Base-by-base conservation (phyloP, 2,113 vertebrate species). In the Phalacrocorax pelagicus region DNA sequence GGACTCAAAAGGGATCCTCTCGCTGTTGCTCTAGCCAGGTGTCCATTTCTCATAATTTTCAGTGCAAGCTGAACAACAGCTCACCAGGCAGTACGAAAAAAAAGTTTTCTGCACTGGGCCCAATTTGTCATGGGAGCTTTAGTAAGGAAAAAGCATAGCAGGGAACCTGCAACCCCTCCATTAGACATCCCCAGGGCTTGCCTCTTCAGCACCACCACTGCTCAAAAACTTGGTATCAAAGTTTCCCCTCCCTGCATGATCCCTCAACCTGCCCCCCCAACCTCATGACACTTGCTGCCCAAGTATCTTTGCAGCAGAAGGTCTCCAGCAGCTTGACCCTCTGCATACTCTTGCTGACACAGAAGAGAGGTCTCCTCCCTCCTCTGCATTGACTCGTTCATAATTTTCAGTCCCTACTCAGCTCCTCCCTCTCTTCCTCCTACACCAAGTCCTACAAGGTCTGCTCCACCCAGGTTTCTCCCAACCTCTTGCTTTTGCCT, bases 401-500 rank as follows among this genome's bases (percentile, higher is more conserved):
- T 17, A 12, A 71, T 38, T 52, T 61, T 52, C 89, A 65, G 44
- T 6, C 80, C 51, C 72, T 27, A 1, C 72, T 20, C 95, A 26
- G 82, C 84, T 96, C 93, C 93, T 90, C 93, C 90, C 57, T 86
- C 93, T 21, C 10, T 6, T 70, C 81, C 70, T 90, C 92, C 94
- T 34, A 61, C 94, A 85, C 54, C 72, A 86, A 49, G 27, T 80
- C 84, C 66, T 34, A 27, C 13, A 2, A 23, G 78, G 73, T 74
- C 84, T 69, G 73, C 81, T 93, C 95, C 96, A 88, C 92, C 92
- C 70, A 65, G 62, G 16, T 30, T 38, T 72, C 52, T 59, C 52
- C 69, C 2, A 3, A 6, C 59, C 91, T 94, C 80, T 88, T 65
- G 84, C 81, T 59, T 23, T 4, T 38, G n/a, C 72, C 55, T 83